Conservation (phyloP, 2,888 invertebrate species). For the Xestia rhomboidea region DNA sequence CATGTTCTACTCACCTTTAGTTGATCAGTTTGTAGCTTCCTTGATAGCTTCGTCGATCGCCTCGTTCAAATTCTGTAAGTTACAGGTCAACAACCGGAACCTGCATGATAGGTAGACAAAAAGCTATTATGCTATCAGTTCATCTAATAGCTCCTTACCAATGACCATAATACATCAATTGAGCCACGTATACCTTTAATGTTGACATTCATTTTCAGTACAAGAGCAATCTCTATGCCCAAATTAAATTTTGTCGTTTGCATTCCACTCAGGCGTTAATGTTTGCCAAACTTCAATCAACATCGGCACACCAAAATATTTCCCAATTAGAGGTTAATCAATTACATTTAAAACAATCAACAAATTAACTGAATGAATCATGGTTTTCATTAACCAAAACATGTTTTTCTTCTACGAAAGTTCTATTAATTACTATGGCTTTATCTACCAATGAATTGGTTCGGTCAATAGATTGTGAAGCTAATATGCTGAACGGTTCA, state of each 20-base stretch:
- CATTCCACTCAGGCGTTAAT: constrained; percentile 26
- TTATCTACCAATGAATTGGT: constrained; percentile 32
- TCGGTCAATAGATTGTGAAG: constrained; percentile 31
- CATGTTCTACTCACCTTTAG: neutral
- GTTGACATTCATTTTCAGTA: neutral
- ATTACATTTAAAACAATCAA: constrained; percentile 21
- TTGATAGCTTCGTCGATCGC: neutral
- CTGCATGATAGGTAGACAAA: neutral
- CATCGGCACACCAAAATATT: constrained; percentile 18
- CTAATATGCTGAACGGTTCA: constrained; percentile 19
- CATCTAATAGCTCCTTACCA: neutral
- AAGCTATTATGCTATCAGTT: neutral
- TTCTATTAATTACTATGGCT: constrained; percentile 38
- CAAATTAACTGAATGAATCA: constrained; percentile 9
- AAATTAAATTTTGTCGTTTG: constrained; percentile 29
- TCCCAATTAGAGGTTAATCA: constrained; percentile 38
- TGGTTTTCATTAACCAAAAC: constrained; percentile 18
- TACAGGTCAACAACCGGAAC: neutral
- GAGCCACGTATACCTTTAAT: neutral
- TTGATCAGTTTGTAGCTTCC: neutral
- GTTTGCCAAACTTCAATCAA: constrained; percentile 46
- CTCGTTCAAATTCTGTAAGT: neutral
- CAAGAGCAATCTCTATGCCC: constrained; percentile 5
- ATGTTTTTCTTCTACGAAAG: constrained; percentile 15
- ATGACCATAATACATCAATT: neutral